Conservation (phyloP, 2,888 invertebrate species). For the Aromia moschata region DNA sequence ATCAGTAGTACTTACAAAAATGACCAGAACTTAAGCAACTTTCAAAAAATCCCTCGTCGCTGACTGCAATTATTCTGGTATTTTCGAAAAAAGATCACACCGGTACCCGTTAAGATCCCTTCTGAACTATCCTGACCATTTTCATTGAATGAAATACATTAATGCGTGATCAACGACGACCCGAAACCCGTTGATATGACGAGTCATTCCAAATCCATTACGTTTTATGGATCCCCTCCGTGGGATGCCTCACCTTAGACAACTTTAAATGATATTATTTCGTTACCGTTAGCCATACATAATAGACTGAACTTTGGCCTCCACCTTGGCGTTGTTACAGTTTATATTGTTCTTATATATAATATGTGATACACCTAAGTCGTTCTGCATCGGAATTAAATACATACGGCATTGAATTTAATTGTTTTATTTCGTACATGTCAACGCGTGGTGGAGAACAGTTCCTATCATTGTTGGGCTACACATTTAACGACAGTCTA, state of each 20-base stretch:
- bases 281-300: slow-evolving; percentile 22
- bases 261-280: slow-evolving; percentile 23
- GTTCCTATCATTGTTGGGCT: too few relatives aligned
- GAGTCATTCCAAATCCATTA: slow-evolving; percentile 41
- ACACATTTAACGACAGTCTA: too few relatives aligned
- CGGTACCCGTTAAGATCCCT: too few relatives aligned
- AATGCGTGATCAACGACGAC: slow-evolving; percentile 4
- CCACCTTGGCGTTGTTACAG: slow-evolving; percentile 3
- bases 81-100: too few relatives aligned
- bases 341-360: slow-evolving; percentile 8
- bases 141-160: slow-evolving; percentile 4
- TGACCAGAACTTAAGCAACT: too few relatives aligned
- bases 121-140: too few relatives aligned
- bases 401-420: not conserved
- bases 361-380: not conserved
- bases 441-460: too few relatives aligned
- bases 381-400: not conserved
- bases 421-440: too few relatives aligned
- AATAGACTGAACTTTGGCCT: slow-evolving; percentile 13
- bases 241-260: slow-evolving; percentile 31
- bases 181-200: slow-evolving; percentile 24
- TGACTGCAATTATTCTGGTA: too few relatives aligned
- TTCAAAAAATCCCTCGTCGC: too few relatives aligned
- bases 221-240: slow-evolving; percentile 28
- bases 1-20: too few relatives aligned